Conservation (phyloP, 2,888 invertebrate genomes). For the Tipula vernalis region DNA sequence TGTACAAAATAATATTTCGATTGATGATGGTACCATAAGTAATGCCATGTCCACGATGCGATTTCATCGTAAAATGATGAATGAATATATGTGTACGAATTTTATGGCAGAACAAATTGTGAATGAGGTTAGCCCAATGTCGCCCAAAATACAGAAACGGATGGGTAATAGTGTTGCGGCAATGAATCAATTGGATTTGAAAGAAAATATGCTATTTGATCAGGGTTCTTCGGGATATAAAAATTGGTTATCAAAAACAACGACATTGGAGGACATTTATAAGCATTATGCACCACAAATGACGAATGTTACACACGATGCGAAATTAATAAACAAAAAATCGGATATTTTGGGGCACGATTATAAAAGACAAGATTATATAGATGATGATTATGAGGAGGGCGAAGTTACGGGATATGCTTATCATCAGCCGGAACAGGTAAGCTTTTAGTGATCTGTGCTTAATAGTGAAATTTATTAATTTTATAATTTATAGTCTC, state of each 20-base stretch:
- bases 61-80: conserved; percentile 64
- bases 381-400: conserved; percentile 45
- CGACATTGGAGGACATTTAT: conserved; percentile 57
- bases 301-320: neutral
- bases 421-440: conserved; percentile 17
- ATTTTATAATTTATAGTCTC: neutral
- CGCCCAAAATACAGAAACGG: conserved; percentile 16
- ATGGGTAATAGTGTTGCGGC: conserved; percentile 16
- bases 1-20: conserved; percentile 6
- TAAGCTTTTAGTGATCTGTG: neutral
- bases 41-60: conserved; percentile 51
- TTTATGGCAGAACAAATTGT: conserved; percentile 62
- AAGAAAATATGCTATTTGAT: conserved; percentile 45
- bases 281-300: conserved; percentile 39
- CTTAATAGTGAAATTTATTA: neutral
- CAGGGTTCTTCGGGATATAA: conserved; percentile 60
- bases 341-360: conserved; percentile 26
- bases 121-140: conserved; percentile 40
- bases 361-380: conserved; percentile 22
- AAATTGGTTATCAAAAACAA: conserved; percentile 59
- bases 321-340: conserved; percentile 22
- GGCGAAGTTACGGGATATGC: conserved; percentile 44
- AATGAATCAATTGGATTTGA: neutral
- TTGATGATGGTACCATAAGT: conserved; percentile 43
- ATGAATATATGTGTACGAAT: conserved; percentile 62